A percentile compares a stretch with the other conserved stretches of the same genome.
Conservation (phyloP, 2,113 vertebrate genomes). For the Semicossyphus pulcher region DNA sequence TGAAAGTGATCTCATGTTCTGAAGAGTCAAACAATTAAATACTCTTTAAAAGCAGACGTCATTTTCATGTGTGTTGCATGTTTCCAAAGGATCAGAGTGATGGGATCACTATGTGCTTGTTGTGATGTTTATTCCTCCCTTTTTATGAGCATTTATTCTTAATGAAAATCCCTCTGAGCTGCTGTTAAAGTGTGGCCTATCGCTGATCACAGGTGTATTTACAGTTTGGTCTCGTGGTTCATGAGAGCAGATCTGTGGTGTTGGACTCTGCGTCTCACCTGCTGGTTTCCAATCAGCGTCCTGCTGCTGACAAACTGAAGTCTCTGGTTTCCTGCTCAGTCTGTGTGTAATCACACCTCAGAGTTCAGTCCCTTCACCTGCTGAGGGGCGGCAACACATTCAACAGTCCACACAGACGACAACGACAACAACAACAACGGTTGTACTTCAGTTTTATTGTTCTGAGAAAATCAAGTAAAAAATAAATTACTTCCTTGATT, state of each 20-base stretch:
- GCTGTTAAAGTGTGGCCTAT: too few species aligned
- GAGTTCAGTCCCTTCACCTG: neutral
- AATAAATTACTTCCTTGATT: conserved; percentile 72
- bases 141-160: too few species aligned
- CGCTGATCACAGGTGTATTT: neutral
- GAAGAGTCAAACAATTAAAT: too few species aligned
- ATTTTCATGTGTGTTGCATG: too few species aligned
- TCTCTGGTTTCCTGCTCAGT: conserved; percentile 9
- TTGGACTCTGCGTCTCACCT: conserved; percentile 5
- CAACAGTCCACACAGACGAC: neutral
- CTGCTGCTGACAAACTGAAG: neutral
- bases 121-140: too few species aligned
- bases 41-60: too few species aligned
- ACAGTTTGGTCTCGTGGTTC: too few species aligned
- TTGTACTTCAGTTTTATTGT: conserved; percentile 74
- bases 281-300: conserved; percentile 22
- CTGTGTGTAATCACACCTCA: neutral
- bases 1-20: too few species aligned
- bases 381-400: neutral
- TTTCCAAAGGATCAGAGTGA: too few species aligned
- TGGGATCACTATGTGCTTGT: too few species aligned
- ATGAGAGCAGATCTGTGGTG: neutral
- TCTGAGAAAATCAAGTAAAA: conserved; percentile 73
- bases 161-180: too few species aligned
- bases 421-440: neutral